Evolutionary conservation across 2,113 vertebrate species (phyloP), one percentile per base, ranked within the genome.

Genomic region (Pogona vitticeps): DNA sequence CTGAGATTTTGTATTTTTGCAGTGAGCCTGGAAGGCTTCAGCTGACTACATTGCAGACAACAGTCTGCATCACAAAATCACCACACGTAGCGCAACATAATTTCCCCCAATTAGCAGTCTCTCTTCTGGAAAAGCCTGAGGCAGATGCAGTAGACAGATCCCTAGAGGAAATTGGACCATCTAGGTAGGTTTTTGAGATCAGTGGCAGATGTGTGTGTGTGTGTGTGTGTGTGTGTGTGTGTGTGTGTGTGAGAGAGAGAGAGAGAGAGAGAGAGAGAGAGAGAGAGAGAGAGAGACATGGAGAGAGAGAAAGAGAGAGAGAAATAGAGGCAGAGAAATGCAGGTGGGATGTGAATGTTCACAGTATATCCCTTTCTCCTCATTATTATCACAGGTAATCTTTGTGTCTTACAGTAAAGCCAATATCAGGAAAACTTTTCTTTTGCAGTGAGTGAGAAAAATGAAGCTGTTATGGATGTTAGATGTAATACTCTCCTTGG

Each of bases 61-160:
- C 70, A 86, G 92, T 76, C 92, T 92, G 91, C 92, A 94, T 92
- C 93, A 91, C 86, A 92, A 75, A 94, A 89, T 89, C 90, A 89
- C 83, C 68, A 89, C 87, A 82, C 15, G 23, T 90, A 94, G 91
- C 21, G 86, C 85, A 86, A 92, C 88, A 83, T 86, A 81, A 94
- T 91, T 91, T 93, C 72, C 83, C 88, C 91, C 92, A 93, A 76
- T 93, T 91, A 92, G 89, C 89, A 90, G 79, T 93, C 82, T 94
- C 79, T 95, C 83, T 94, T 94, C 89, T 92, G 91, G 87, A 94
- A 95, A 94, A 84, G 87, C 88, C 90, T 82, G 85, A 95, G 87
- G 86, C 90, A 0, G 81, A 90, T 86, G 88, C 88, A 93, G 91
- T 92, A 94, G 91, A 91, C 91, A 85, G 86, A 91, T 92, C 93